Percentiles rank a stretch among this genome's conserved stretches.
Evolutionary conservation across 2,888 invertebrate genomes (phyloP).

Genomic region (Thelaira solivaga): DNA sequence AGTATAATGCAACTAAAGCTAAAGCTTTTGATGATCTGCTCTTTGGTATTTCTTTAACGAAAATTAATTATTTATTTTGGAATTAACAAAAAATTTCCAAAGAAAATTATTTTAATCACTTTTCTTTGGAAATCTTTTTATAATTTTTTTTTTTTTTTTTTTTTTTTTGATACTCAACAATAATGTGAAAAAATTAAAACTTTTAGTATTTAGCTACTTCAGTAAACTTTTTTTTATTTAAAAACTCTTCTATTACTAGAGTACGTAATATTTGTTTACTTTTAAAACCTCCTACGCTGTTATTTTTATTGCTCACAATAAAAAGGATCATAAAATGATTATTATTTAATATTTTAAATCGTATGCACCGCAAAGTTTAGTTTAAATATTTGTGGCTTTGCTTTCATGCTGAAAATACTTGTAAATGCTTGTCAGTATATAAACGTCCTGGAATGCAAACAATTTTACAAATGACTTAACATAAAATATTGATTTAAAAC

Average conservation of each 20-base stretch:
- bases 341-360: conserved; percentile 22
- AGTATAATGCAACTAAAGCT: too few relatives aligned
- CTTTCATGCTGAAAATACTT: neutral
- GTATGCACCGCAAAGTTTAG: conserved; percentile 10
- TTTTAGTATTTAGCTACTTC: neutral
- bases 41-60: too few relatives aligned
- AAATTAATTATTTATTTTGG: too few relatives aligned
- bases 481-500: conserved; percentile 46
- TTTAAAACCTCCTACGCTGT: neutral
- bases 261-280: neutral
- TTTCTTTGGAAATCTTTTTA: too few relatives aligned
- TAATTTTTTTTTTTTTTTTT: too few relatives aligned
- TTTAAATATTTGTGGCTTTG: conserved; percentile 21
- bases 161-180: too few relatives aligned
- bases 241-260: too few relatives aligned
- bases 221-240: neutral
- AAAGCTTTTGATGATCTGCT: too few relatives aligned
- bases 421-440: neutral
- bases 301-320: neutral
- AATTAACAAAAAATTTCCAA: too few relatives aligned
- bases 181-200: too few relatives aligned
- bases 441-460: conserved; percentile 28
- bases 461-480: conserved; percentile 28
- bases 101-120: too few relatives aligned
- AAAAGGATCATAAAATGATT: conserved; percentile 23